Conservation (phyloP, 2,797 vertebrate genomes). For the Danio aesculapii region DNA sequence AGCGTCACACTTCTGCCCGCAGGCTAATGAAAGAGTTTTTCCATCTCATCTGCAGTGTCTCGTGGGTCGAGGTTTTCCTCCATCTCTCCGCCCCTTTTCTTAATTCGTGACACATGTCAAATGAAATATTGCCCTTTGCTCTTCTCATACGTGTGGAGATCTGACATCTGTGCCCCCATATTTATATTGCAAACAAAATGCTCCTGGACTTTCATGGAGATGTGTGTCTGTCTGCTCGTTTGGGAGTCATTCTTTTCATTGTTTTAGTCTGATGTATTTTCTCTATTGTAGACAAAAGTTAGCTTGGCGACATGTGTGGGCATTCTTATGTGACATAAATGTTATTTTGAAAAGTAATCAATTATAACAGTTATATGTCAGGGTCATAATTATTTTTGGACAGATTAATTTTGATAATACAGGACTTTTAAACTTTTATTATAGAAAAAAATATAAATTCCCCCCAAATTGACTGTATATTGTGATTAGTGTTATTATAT, state of each 20-base stretch:
- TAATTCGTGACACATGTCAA: conserved; percentile 60
- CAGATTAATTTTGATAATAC: too few relatives aligned
- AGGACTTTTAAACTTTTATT: too few relatives aligned
- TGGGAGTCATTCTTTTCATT: not conserved
- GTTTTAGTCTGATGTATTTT: not conserved
- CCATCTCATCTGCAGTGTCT: conserved; percentile 39
- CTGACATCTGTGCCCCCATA: conserved; percentile 32
- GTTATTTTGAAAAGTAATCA: too few relatives aligned
- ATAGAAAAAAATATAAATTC: too few relatives aligned
- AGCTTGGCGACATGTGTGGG: too few relatives aligned
- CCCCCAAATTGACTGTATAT: too few relatives aligned
- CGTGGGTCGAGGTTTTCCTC: conserved; percentile 17
- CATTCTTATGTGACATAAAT: too few relatives aligned
- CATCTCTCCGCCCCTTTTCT: conserved; percentile 27
- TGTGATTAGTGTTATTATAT: too few relatives aligned
- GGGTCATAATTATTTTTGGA: too few relatives aligned
- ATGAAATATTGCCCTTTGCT: conserved; percentile 25
- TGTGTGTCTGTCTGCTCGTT: not conserved
- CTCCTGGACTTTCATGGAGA: conserved; percentile 14
- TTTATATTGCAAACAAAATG: conserved; percentile 24
- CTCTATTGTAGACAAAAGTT: not conserved
- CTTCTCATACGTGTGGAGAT: conserved; percentile 41
- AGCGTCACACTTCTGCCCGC: conserved; percentile 11
- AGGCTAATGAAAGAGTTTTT: conserved; percentile 20
- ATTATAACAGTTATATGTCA: too few relatives aligned